Evolutionary conservation across 92 coral and sea anemone species (phyloP).

Genomic region (Isaurus tuberculatus): DNA sequence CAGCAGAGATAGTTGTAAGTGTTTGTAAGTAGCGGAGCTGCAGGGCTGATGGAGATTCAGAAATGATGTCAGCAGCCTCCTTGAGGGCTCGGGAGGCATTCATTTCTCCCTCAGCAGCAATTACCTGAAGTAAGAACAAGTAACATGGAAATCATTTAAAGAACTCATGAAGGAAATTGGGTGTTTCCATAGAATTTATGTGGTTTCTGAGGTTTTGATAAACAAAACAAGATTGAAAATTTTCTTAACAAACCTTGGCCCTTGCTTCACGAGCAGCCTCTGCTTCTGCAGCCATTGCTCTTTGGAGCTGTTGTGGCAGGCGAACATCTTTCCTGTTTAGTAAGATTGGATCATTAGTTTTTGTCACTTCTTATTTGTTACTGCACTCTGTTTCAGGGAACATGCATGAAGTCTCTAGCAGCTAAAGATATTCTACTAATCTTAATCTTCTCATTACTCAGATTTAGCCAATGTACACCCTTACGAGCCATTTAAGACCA

Average conservation of each 20-base stretch:
- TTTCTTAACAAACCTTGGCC: constrained; percentile 73
- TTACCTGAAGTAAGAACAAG: constrained; percentile 58
- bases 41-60: constrained; percentile 86
- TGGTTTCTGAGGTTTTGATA: too few relatives aligned
- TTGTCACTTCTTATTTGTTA: too few relatives aligned
- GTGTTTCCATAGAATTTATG: too few relatives aligned
- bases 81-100: constrained; percentile 94
- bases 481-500: too few relatives aligned
- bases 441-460: too few relatives aligned
- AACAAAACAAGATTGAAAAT: background rate
- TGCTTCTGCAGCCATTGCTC: constrained; percentile 98
- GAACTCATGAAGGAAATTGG: too few relatives aligned
- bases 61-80: constrained; percentile 93
- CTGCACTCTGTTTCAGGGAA: too few relatives aligned
- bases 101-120: constrained; percentile 97
- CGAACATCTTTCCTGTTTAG: constrained; percentile 87
- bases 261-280: constrained; percentile 95
- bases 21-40: constrained; percentile 96
- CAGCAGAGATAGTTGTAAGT: constrained; percentile 87
- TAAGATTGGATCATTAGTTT: background rate
- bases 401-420: too few relatives aligned
- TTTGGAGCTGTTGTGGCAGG: constrained; percentile 91
- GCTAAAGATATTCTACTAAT: too few relatives aligned
- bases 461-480: too few relatives aligned
- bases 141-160: too few relatives aligned